Evolutionary conservation across 1,140 invertebrate genomes (phyloP).

Genomic region (Euura saliciscinereae): DNA sequence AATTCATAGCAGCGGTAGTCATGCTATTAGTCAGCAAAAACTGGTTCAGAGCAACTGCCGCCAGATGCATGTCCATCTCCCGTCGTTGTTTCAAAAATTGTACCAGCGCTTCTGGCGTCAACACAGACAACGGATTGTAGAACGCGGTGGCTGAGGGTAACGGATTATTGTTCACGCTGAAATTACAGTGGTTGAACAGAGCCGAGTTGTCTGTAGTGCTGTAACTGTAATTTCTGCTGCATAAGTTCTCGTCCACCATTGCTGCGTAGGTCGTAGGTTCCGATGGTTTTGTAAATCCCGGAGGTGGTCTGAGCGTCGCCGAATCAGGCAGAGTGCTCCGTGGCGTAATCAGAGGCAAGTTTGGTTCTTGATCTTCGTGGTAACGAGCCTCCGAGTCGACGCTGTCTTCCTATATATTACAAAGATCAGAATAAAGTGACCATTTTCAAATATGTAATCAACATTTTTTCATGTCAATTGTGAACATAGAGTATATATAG

Average conservation of each 20-base stretch:
- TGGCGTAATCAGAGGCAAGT: slow-evolving; percentile 17
- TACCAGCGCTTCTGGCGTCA: not conserved
- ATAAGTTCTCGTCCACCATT: not conserved
- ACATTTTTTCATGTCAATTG: not conserved
- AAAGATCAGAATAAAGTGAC: slow-evolving; percentile 19
- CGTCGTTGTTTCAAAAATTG: not conserved
- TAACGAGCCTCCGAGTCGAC: not conserved
- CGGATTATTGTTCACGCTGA: not conserved
- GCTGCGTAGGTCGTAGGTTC: not conserved
- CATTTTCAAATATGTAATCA: not conserved
- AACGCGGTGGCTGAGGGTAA: not conserved
- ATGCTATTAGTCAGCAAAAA: not conserved
- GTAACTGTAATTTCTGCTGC: not conserved
- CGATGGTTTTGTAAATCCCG: slow-evolving; percentile 11
- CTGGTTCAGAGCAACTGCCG: not conserved
- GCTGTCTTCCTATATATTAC: not conserved
- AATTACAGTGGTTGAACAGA: not conserved
- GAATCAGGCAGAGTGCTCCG: slow-evolving; percentile 13
- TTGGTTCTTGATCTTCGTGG: not conserved
- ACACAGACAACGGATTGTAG: not conserved
- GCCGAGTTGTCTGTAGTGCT: not conserved
- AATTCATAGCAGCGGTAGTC: not conserved
- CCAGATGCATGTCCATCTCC: not conserved
- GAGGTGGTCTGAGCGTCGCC: not conserved
- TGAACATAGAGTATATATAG: no score